phyloP scores from a whole-genome alignment of 2,797 vertebrate genomes.

The Chloroceryle inda region DNA sequence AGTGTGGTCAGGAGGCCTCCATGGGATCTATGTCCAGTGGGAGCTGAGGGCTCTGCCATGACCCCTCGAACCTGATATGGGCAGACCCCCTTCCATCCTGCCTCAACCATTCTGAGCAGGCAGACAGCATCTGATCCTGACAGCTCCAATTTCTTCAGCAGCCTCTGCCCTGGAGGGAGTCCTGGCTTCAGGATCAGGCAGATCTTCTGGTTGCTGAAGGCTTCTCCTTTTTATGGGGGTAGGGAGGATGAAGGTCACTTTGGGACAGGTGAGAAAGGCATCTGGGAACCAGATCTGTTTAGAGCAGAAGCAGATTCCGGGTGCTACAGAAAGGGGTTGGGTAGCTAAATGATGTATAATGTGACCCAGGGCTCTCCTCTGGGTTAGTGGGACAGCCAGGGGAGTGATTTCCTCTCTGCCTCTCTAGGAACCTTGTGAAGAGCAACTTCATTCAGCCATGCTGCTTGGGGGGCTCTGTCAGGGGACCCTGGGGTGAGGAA shows the following conservation, averaged over 20 bases:
- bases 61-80: not conserved
- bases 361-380: not conserved
- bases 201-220: not conserved
- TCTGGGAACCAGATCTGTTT: not conserved
- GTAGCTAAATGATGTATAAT: not conserved
- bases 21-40: too few relatives aligned
- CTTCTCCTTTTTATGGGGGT: not conserved
- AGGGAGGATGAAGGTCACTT: not conserved
- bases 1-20: not conserved
- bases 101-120: fast-evolving
- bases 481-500: not conserved
- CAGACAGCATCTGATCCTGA: not conserved
- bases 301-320: not conserved
- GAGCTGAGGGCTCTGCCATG: not conserved
- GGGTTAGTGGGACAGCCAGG: fast-evolving
- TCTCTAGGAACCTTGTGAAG: not conserved
- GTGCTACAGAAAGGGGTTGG: not conserved
- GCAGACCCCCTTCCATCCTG: not conserved
- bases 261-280: not conserved
- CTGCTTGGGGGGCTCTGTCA: not conserved
- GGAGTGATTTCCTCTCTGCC: not conserved
- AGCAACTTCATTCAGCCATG: not conserved
- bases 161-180: fast-evolving
- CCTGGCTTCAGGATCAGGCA: not conserved
- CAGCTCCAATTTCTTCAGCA: not conserved